A percentile compares a stretch with the other conserved stretches of the same genome.
Evolutionary conservation across 1,140 invertebrate species (phyloP).

Genomic region (Oedothorax gibbosus): DNA sequence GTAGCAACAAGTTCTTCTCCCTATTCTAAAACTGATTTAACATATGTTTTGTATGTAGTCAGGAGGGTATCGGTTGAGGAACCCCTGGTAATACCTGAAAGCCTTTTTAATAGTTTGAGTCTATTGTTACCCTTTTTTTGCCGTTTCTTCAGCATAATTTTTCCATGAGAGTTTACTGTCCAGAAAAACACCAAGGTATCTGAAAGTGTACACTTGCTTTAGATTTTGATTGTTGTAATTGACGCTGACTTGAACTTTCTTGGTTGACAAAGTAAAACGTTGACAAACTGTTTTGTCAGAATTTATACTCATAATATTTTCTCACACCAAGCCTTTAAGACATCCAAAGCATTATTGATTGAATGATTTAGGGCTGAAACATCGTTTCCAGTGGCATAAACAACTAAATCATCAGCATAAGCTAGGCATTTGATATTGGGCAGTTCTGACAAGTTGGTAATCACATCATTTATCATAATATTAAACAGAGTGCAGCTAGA

Average conservation of each 20-base stretch:
- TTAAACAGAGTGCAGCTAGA: constrained; percentile 33
- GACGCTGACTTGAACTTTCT: neutral
- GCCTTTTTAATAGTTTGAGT: constrained; percentile 38
- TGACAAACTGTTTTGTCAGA: constrained; percentile 8
- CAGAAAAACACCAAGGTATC: constrained; percentile 6
- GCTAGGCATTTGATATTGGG: constrained; percentile 35
- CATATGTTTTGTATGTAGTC: constrained; percentile 6
- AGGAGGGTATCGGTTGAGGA: constrained; percentile 25
- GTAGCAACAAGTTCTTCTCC: constrained; percentile 15
- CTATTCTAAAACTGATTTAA: constrained; percentile 21
- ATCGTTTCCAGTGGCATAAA: constrained; percentile 18
- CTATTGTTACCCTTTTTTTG: constrained; percentile 8
- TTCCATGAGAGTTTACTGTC: constrained; percentile 38
- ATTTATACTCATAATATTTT: constrained; percentile 27
- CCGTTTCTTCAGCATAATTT: constrained; percentile 7
- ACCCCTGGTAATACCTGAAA: constrained; percentile 30
- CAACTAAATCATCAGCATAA: constrained; percentile 36
- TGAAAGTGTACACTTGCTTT: constrained; percentile 6
- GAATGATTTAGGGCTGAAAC: constrained; percentile 10
- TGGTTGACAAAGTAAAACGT: constrained; percentile 13
- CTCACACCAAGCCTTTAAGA: neutral
- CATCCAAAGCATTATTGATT: constrained; percentile 2
- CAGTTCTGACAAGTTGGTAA: neutral
- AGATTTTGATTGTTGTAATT: neutral
- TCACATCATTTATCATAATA: no score